Evolutionary conservation across 2,888 invertebrate genomes (phyloP), one percentile per base, ranked within the genome.

Genomic region (Drosophila maculinotata): DNA sequence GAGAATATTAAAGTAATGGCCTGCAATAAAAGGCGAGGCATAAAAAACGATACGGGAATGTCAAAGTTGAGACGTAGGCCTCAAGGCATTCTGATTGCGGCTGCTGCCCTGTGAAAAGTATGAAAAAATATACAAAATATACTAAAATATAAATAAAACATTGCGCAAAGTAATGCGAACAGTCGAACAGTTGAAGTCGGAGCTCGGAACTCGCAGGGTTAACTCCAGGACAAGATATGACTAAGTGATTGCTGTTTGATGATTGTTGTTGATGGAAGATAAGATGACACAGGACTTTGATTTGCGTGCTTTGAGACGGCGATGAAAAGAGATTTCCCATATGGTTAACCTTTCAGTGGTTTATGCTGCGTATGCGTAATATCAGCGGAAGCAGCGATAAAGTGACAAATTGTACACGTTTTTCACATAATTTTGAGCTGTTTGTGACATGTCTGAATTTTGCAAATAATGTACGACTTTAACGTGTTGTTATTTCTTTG

Each of bases 1-100:
- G 17, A 64, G 62, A 76, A 79, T 70, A 75, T 70, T 82, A 47
- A 83, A 76, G 77, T 76, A 72, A 78, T 78, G 80, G 53, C 69
- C 69, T 33, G 62, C 84, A 79, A 79, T 80, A 79, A 83, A 79
- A 67, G 56, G 39, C 56, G 36, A 64, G 49, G 56, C 48, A 72
- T 76, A 62, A 69, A 68, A 73, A 65, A 58, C 47, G 52, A 67
- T 47, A 38, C 39, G 26, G 58, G 33, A 64, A 66, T 69, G 73
- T 79, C 84, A 83, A 58, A 83, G 77, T 76, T 78, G 80, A 66
- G 65, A 42, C 30, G 35, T 39, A 59, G 14, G 41, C 33, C 56
- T 58, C 15, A 42, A 59, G 49, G 28, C 38, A 33, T 48, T 75
- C 33, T 54, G 54, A 63, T 63, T 72, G 47, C 26, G 51, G 57